Evolutionary conservation across 2,797 vertebrate species (phyloP), one percentile per base, ranked within the genome.

Genomic region (Sebastes minor): DNA sequence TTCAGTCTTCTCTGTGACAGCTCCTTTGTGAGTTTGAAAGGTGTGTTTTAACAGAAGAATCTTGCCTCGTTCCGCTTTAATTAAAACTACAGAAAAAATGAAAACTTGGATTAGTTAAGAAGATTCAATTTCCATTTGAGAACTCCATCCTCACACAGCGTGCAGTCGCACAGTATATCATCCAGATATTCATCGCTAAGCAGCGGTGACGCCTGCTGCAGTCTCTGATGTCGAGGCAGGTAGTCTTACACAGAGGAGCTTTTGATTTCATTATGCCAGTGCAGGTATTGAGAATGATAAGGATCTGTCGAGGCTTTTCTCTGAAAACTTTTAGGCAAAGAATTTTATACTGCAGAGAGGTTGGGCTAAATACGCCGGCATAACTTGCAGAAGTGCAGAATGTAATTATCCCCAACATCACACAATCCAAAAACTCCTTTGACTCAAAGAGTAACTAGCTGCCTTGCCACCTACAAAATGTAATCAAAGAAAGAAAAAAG

Each of bases 171-270:
- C 35, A 16, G 74, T 35, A 71, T n/a, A 76, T 66, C 46, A 49
- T n/a, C 35, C 49, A 78, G 82, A 84, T 81, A 86, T 81, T 82
- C 74, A 83, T 86, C 69, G 9, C 42, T 27, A 52, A 70, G 81
- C 78, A 62, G 82, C 76, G 9, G 69, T 30, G 77, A 71, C 18
- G 65, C 71, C 69, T 57, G 82, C 80, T 61, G 78, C 84, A 62
- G 83, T 49, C 79, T 90, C 81, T 89, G 82, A 88, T 82, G 81
- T 81, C 2, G 6, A 82, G 81, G 74, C 52, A 62, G 78, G 75
- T 78, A 67, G 63, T 83, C 83, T 82, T 67, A 80, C 85, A 86
- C 57, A 69, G 60, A 62, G 63, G 16, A 49, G 82, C 79, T 28
- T 82, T 80, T 88, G 85, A 90, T 85, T 84, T 88, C 46, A 84